Conservation (phyloP, 2,113 vertebrate genomes). For the Acanthisitta chloris region DNA sequence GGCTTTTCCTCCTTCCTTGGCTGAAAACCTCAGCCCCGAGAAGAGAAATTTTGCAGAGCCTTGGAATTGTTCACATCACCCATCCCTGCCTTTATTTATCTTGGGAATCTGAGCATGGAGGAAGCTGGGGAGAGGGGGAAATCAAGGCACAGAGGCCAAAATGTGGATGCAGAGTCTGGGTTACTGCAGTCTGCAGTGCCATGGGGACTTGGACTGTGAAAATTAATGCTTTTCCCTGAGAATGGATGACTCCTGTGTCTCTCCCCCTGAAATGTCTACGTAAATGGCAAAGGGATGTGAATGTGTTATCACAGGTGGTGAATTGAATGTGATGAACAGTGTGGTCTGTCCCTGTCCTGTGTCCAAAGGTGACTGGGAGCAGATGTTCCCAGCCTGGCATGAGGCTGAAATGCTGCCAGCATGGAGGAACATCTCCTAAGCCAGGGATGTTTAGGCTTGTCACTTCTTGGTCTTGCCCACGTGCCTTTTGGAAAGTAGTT, state of each 20-base stretch:
- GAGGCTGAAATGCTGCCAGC: neutral
- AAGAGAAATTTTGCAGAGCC: neutral
- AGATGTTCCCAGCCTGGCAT: neutral
- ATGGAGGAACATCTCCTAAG: neutral
- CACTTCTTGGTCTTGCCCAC: neutral
- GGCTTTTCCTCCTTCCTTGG: neutral
- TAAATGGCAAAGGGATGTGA: neutral
- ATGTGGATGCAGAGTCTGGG: neutral
- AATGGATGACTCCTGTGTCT: neutral
- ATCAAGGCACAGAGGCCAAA: neutral
- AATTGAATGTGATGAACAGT: neutral
- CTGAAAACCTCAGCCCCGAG: neutral
- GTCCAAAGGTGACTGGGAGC: neutral
- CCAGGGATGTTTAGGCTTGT: neutral
- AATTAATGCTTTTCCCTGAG: neutral
- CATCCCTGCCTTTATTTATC: neutral
- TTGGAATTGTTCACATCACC: neutral
- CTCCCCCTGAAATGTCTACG: neutral
- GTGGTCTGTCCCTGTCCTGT: neutral
- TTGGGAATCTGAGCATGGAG: neutral
- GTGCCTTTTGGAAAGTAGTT: too few relatives aligned
- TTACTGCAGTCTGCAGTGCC: rapidly evolving
- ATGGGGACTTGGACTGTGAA: neutral
- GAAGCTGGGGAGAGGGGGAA: neutral
- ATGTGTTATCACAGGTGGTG: neutral